These are phyloP conservation scores for Anoura caudifer DNA, from an alignment of 2,113 vertebrate genomes.

Conservation along the genomic window DNA sequence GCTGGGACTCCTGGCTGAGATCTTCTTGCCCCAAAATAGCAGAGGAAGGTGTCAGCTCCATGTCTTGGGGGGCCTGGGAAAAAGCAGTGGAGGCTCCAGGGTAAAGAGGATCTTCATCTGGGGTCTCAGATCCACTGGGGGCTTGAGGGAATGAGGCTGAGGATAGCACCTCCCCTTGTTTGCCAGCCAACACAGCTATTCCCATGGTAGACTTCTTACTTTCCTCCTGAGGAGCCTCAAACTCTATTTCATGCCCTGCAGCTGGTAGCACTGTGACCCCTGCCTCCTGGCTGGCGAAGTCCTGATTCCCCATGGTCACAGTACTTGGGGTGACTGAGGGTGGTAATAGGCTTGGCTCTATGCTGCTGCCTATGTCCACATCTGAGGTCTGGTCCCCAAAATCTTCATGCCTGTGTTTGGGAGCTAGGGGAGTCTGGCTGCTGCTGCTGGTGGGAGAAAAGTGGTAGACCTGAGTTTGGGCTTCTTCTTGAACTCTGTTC, in stretches of 20 bases:
- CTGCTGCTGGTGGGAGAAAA: slow-evolving; percentile 43
- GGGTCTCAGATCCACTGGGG: slow-evolving; percentile 3
- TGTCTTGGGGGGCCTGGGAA: slow-evolving; percentile 46
- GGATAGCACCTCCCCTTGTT: neutral
- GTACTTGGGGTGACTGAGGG: slow-evolving; percentile 53
- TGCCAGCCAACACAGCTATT: neutral
- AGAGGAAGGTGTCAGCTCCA: slow-evolving; percentile 51
- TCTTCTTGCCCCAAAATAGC: slow-evolving; percentile 35
- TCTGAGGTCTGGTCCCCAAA: slow-evolving; percentile 69
- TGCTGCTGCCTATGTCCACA: slow-evolving; percentile 78
- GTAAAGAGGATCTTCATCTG: neutral
- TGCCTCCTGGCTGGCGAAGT: neutral
- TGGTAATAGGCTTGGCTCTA: slow-evolving; percentile 73
- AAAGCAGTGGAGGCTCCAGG: slow-evolving; percentile 6
- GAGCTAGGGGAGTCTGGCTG: slow-evolving; percentile 20
- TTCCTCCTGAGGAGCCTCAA: slow-evolving; percentile 26
- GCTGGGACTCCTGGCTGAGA: slow-evolving; percentile 60
- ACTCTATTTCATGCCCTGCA: slow-evolving; percentile 17
- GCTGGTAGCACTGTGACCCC: neutral
- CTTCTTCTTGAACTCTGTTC: slow-evolving; percentile 71
- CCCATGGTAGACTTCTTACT: slow-evolving; percentile 10
- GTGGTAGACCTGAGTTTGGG: slow-evolving; percentile 48
- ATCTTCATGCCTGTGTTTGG: slow-evolving; percentile 69
- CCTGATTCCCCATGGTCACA: neutral
- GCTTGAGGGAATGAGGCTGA: slow-evolving; percentile 27